Conservation (phyloP, 1,140 invertebrate genomes). For the Vanessa tameamea region DNA sequence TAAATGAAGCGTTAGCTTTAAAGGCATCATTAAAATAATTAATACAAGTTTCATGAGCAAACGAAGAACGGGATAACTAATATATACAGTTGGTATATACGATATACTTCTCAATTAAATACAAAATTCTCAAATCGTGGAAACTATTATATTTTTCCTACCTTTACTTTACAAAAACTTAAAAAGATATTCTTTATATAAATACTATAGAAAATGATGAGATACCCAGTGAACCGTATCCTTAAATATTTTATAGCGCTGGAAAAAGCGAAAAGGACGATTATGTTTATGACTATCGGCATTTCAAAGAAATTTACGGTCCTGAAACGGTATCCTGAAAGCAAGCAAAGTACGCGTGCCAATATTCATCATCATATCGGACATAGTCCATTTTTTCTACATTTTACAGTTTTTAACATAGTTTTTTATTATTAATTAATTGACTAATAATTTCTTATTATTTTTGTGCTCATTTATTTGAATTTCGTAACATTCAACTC, state of each 20-base stretch:
- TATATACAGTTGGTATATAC: too few relatives aligned
- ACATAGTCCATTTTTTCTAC: background rate
- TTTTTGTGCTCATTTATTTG: too few relatives aligned
- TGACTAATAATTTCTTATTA: too few relatives aligned
- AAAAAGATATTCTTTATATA: background rate
- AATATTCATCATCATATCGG: background rate
- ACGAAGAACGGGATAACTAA: too few relatives aligned
- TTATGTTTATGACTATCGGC: background rate
- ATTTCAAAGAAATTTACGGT: constrained; percentile 10
- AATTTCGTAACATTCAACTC: too few relatives aligned
- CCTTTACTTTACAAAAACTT: background rate
- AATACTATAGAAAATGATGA: background rate
- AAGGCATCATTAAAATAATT: too few relatives aligned
- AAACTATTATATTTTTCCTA: too few relatives aligned
- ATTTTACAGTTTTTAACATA: background rate
- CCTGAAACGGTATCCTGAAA: constrained; percentile 3
- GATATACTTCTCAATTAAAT: too few relatives aligned
- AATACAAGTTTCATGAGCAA: too few relatives aligned
- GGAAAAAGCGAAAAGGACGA: background rate
- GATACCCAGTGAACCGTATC: background rate
- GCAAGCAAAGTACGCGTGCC: background rate
- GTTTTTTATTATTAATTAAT: too few relatives aligned
- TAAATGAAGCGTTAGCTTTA: too few relatives aligned
- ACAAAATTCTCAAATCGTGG: too few relatives aligned
- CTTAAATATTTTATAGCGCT: background rate